Evolutionary conservation across 2,797 vertebrate genomes (phyloP).

Genomic region (Sorex maritimensis): DNA sequence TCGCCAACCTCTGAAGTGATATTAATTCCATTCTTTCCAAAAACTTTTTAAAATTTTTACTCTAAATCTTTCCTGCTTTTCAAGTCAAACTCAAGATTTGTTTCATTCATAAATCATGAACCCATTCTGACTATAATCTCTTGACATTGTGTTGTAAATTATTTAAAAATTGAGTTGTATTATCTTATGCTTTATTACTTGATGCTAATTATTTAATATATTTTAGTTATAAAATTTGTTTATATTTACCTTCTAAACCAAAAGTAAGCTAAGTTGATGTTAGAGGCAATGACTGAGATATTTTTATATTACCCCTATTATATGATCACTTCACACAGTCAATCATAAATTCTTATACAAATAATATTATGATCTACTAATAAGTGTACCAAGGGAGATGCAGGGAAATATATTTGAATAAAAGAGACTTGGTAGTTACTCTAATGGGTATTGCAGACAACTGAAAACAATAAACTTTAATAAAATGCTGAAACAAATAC

Average conservation of each 20-base stretch:
- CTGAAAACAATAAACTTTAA: not conserved
- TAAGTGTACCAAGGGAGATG: not conserved
- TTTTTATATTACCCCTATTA: not conserved
- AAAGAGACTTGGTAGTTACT: not conserved
- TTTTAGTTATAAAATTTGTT: conserved; percentile 18
- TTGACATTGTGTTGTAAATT: conserved; percentile 2
- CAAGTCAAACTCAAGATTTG: not conserved
- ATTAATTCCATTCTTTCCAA: not conserved
- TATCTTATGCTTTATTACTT: not conserved
- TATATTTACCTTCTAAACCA: conserved; percentile 38
- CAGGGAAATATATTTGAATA: not conserved
- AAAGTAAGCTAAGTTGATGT: not conserved
- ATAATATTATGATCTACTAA: conserved; percentile 31
- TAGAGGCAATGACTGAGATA: not conserved
- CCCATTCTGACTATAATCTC: not conserved
- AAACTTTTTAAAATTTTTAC: not conserved
- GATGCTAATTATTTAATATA: not conserved
- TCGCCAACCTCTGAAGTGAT: not conserved
- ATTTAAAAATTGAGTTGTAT: not conserved
- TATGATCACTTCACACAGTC: not conserved
- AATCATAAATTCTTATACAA: not conserved
- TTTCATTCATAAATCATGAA: not conserved
- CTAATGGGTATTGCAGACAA: not conserved
- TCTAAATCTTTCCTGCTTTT: not conserved
- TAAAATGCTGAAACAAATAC: not conserved